phyloP scores from a whole-genome alignment of 2,888 invertebrate genomes.

The Axea sp. region DNA sequence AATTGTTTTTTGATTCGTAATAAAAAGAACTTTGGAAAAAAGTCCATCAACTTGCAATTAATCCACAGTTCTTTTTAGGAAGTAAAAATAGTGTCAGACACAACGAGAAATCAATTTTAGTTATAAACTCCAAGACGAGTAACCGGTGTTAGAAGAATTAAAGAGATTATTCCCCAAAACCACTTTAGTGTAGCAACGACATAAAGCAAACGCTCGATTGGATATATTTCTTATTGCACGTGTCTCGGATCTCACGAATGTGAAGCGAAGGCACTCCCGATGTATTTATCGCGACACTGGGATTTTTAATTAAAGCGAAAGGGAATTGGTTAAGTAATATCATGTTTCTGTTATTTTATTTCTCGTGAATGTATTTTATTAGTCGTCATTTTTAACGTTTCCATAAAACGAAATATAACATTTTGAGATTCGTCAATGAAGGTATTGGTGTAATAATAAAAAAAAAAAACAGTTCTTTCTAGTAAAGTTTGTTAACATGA shows the following conservation, averaged over 20 bases:
- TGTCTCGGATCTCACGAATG: slow-evolving; percentile 22
- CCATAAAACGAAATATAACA: too few species aligned
- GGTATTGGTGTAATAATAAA: too few species aligned
- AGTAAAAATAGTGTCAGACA: too few species aligned
- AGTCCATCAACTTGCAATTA: too few species aligned
- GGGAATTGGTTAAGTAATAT: slow-evolving; percentile 1
- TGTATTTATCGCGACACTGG: slow-evolving; percentile 15
- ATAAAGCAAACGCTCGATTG: slow-evolving; percentile 21
- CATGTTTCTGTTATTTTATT: background rate
- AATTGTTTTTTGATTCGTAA: too few species aligned
- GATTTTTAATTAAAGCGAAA: slow-evolving; percentile 22
- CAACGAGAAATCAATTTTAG: slow-evolving; percentile 30
- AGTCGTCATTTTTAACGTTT: too few species aligned
- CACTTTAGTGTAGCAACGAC: slow-evolving; percentile 15
- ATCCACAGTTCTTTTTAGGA: too few species aligned
- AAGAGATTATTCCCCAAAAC: slow-evolving; percentile 29
- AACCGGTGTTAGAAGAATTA: slow-evolving; percentile 31
- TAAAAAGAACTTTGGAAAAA: too few species aligned
- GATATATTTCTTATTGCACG: slow-evolving; percentile 24
- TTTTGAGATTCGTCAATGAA: too few species aligned
- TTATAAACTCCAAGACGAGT: slow-evolving; percentile 17
- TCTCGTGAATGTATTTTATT: too few species aligned
- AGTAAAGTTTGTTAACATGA: too few species aligned
- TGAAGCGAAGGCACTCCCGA: background rate
- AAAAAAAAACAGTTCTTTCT: too few species aligned